Evolutionary conservation across 2,797 vertebrate species (phyloP), one percentile per base, ranked within the genome.

Genomic region (Adelosebastes latens): DNA sequence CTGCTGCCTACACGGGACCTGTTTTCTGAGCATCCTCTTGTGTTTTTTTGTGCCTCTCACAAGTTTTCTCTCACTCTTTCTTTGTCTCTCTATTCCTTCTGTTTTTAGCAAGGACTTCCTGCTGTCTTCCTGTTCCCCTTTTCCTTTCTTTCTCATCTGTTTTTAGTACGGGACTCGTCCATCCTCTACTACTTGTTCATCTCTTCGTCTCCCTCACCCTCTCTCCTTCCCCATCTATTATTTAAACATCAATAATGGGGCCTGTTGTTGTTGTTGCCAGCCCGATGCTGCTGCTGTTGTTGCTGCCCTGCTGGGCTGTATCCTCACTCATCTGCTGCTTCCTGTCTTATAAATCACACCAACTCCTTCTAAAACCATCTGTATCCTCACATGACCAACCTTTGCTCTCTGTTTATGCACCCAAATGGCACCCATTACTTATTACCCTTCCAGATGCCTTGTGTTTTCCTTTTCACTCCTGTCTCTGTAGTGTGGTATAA

Each of bases 221-320:
- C 66, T 81, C 75, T 62, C 59, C n/a, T 24, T 61, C 58, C 27
- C 75, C 80, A 94, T 95, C 89, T 93, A 95, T 95, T 95, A 95
- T 95, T 94, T 82, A 96, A 74, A 66, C 69, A 78, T 85, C 84
- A 91, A 87, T 94, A 95, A 91, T 81, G 83, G 89, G 83, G 68
- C 77, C 82, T 87, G 85, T 90, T 91, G 88, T 84, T 87, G 78
- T 73, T 81, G 81, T 88, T 84, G 82, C 83, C 87, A 81, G 86
- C 75, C 73, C 78, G 84, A 84, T 87, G 83, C 72, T 81, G 83
- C 72, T 81, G 46, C 58, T 81, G 53, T 61, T 91, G 82, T 79
- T 82, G 81, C 64, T 77, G 58, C 82, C 83, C 81, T 84, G 79
- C 89, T 83, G 79, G 6, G 80, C 69, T 39, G 32, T 18, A 77